Evolutionary conservation across 2,888 invertebrate genomes (phyloP), one percentile per base, ranked within the genome.

Genomic region (Caenorhabditis wallacei): DNA sequence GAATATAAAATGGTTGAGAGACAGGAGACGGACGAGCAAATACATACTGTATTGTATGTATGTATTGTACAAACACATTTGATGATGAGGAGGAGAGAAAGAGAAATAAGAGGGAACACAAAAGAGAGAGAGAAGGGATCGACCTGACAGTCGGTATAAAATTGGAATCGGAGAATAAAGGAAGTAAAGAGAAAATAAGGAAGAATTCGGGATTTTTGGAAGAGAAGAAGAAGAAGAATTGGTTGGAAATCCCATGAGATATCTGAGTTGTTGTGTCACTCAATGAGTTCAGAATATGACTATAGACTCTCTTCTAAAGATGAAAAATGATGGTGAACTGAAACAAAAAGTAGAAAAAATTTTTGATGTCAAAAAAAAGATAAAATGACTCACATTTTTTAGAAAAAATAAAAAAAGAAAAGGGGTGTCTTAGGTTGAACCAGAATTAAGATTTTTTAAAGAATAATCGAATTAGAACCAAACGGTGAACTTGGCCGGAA

Each of bases 31-130:
- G 66, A 61, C 69, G 66, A 80, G 71, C 66, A 71, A 68, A 75
- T 26, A 75, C 76, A 54, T 76, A 76, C 76, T 69, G 76, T 76
- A 76, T 76, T 76, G 76, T 76, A 56, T 75, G 70, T 69, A 78
- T 71, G 70, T 79, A 79, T 70, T 71, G 79, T 76, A 76, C 76
- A 76, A 76, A 76, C 76, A 69, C 76, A 69, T 76, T 76, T 76
- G 69, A 72, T 69, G 72, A 69, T 61, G 69, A 80, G 80, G 57
- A 74, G 22, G 61, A n/a, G n/a, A n/a, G n/a, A n/a, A n/a, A n/a
- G 37, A 59, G 80, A 64, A 66, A 75, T 35, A 59, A n/a, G 61
- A 40, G 30, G 68, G 71, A 72, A 80, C 72, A 80, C 68, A 61
- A 66, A 59, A 75, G 70, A 53, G 63, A n/a, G 70, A n/a, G 70